Percentiles rank a stretch among this genome's conserved stretches.
Conservation (phyloP, 2,888 invertebrate species). For the Stenolophus ochropezus region DNA sequence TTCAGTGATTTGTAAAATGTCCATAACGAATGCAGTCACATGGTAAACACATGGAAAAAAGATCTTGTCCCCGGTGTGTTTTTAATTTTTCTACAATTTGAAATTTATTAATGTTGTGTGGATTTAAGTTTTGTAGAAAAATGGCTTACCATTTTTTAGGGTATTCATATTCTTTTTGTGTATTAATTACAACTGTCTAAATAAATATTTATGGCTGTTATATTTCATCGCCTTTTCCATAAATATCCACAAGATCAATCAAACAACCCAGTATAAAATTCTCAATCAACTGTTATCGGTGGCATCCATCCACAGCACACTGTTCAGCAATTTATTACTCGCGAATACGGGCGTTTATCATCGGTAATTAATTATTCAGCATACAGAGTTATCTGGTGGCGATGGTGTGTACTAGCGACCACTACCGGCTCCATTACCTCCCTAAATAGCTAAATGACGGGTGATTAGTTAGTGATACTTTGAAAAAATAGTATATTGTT, state of each 20-base stretch:
- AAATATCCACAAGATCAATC: not conserved
- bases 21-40: too few species aligned
- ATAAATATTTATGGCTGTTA: not conserved
- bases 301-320: not conserved
- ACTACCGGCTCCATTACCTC: not conserved
- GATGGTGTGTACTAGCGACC: not conserved
- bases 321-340: slow-evolving; percentile 6
- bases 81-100: too few species aligned
- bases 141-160: too few species aligned
- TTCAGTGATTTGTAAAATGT: too few species aligned
- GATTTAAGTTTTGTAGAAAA: too few species aligned
- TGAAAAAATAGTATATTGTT: too few species aligned
- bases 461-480: not conserved
- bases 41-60: too few species aligned
- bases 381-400: slow-evolving; percentile 22
- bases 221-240: not conserved
- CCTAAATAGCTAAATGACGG: not conserved
- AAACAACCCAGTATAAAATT: not conserved
- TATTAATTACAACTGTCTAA: too few species aligned
- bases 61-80: too few species aligned
- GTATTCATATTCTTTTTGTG: too few species aligned
- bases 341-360: slow-evolving; percentile 34
- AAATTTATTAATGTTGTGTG: too few species aligned
- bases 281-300: not conserved
- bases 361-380: slow-evolving; percentile 45